phyloP scores from a whole-genome alignment of 2,113 vertebrate species.

The Dicaeum eximium region DNA sequence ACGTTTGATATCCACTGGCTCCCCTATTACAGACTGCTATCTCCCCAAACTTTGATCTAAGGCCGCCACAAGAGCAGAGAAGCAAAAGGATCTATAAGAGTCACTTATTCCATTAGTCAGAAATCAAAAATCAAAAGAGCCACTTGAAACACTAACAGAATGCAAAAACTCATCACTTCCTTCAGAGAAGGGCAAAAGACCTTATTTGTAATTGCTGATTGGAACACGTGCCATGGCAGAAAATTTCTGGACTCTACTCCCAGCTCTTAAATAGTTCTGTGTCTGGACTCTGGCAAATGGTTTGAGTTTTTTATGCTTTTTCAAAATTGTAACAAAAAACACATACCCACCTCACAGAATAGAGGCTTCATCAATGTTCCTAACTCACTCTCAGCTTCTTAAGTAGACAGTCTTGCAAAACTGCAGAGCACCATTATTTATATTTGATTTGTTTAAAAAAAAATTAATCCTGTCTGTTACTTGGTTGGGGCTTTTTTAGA shows the following conservation, averaged over 20 bases:
- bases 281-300: background rate
- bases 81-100: background rate
- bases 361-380: constrained; percentile 50
- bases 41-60: background rate
- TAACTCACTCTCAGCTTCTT: constrained; percentile 45
- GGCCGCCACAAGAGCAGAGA: background rate
- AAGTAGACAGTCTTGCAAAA: constrained; percentile 34
- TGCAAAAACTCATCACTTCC: constrained; percentile 22
- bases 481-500: accelerated
- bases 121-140: constrained; percentile 10
- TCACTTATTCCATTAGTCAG: constrained; percentile 34
- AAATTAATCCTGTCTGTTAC: background rate
- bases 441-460: background rate
- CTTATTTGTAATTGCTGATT: background rate
- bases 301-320: background rate
- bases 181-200: background rate
- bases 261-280: background rate
- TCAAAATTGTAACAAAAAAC: background rate
- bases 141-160: background rate
- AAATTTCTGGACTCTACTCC: background rate
- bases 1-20: background rate
- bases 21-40: background rate
- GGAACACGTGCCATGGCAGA: background rate
- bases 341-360: constrained; percentile 35
- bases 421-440: constrained; percentile 8